Conservation (phyloP, 92 coral and sea anemone genomes). For the Umimayanthus chanpuru region DNA sequence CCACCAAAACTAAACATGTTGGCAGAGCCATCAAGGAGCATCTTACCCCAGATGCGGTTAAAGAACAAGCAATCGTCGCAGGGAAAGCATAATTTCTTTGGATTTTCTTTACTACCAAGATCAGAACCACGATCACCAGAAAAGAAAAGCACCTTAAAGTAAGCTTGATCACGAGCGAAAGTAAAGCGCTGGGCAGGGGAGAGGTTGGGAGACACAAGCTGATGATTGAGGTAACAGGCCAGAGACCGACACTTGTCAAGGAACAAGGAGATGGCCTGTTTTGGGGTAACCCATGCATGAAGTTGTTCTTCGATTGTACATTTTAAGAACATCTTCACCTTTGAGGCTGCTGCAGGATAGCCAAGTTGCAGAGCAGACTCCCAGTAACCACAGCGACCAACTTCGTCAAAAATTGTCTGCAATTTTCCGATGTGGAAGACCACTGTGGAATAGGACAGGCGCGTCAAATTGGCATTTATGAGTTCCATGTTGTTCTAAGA, state of each 20-base stretch:
- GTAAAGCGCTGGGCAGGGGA: constrained; percentile 51
- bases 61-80: constrained; percentile 65
- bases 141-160: constrained; percentile 66
- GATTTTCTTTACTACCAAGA: constrained; percentile 46
- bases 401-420: constrained; percentile 58
- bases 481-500: constrained; percentile 31
- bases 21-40: constrained; percentile 63
- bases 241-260: constrained; percentile 54
- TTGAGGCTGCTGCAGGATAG: constrained; percentile 59
- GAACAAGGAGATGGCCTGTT: constrained; percentile 61
- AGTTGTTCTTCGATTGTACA: constrained; percentile 54
- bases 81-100: constrained; percentile 66
- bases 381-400: constrained; percentile 60
- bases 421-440: constrained; percentile 64
- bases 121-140: constrained; percentile 65
- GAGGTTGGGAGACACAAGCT: constrained; percentile 46
- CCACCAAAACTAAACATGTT: constrained; percentile 65
- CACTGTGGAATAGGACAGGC: constrained; percentile 54
- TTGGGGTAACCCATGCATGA: constrained; percentile 56
- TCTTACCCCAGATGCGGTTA: constrained; percentile 70
- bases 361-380: constrained; percentile 46
- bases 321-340: constrained; percentile 54
- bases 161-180: constrained; percentile 62
- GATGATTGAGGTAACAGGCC: constrained; percentile 29
- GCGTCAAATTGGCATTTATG: constrained; percentile 49